Conservation (phyloP, 2,797 vertebrate species). For the Acanthornis magna region DNA sequence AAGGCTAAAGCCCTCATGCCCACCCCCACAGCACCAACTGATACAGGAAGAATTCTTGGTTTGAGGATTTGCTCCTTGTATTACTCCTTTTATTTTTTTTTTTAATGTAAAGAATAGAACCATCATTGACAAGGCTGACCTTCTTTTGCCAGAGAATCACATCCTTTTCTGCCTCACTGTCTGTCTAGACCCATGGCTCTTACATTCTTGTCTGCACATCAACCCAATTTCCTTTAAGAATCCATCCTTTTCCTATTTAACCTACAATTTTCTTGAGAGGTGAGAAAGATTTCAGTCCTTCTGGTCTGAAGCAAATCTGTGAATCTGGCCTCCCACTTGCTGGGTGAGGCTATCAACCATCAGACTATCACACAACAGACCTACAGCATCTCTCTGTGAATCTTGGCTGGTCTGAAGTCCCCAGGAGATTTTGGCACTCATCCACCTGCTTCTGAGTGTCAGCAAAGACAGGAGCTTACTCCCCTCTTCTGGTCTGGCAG, state of each 20-base stretch:
- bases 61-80: neutral
- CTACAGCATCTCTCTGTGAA: neutral
- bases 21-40: neutral
- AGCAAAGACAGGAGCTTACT: neutral
- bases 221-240: neutral
- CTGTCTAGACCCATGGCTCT: neutral
- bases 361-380: neutral
- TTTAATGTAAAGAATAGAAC: neutral
- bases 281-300: neutral
- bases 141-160: neutral
- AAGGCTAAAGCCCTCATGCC: neutral
- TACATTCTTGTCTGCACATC: neutral
- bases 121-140: neutral
- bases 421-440: neutral
- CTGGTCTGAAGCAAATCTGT: neutral
- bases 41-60: neutral
- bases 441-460: neutral
- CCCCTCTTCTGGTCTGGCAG: neutral
- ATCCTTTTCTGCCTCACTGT: neutral
- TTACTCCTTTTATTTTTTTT: neutral
- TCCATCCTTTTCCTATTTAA: neutral
- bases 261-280: neutral
- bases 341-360: neutral
- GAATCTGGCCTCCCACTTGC: neutral
- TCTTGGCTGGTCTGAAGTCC: neutral